Base-by-base conservation (phyloP, 2,797 vertebrate genomes). In the Acrossocheilus wenchowensis region DNA sequence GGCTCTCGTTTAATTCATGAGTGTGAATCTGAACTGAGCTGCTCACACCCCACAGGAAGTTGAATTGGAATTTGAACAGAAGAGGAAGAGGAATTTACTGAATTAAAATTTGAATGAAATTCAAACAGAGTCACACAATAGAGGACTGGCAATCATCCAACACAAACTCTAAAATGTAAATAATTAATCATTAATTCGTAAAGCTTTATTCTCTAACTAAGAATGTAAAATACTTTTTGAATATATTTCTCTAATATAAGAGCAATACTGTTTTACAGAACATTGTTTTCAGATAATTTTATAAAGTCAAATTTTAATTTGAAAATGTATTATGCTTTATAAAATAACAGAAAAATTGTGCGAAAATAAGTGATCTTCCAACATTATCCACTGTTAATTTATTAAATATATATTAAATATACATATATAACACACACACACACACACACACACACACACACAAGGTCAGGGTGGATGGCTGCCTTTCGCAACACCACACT, bases 401-500 rank as follows among this genome's bases (percentile, higher is more conserved):
- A 45, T 45, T 45, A 41, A 41, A 8, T 41, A 41, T 41, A 41
- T 8, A 41, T 41, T 52, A 52, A 52, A 54, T 54, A 54, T 19
- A 54, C 52, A 54, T 54, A 21, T 21, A 54, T 21, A 54, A 30
- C 30, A 30, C 19, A 62, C 9, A n/a, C n/a, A n/a, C 10, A 19
- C 17, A 26, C 60, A 62, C n/a, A 30, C 19, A 69, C 66, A 39
- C 0, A 15, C 30, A 15, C 12, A 26, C 23, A 6, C 54, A 48
- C 54, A 66, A 26, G 68, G 72, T 71, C 21, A 57, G n/a, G 39
- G 23, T 36, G 19, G n/a, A 82, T 5, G 57, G 10, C 69, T 74
- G 52, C 15, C 75, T 60, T 41, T 36, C 0, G 50, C n/a, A 80
- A 62, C 21, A 26, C 39, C 75, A 72, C 66, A 79, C 84, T 78